Evolutionary conservation across 2,113 vertebrate species (phyloP).

Genomic region (Centropus bengalensis): DNA sequence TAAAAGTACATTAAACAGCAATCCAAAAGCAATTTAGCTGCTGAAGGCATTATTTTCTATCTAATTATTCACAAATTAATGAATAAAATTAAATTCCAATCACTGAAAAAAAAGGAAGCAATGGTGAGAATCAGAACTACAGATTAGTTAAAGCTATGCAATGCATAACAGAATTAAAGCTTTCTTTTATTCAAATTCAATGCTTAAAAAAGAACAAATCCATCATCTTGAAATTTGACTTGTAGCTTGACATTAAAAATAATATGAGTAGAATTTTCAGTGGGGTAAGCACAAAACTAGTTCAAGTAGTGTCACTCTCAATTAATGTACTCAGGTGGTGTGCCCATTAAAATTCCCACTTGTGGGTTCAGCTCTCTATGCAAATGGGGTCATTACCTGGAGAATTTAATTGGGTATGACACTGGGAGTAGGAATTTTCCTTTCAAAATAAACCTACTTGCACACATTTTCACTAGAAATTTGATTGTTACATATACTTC

Average conservation of each 20-base stretch:
- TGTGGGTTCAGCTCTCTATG: constrained; percentile 89
- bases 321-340: constrained; percentile 91
- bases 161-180: constrained; percentile 79
- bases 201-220: constrained; percentile 91
- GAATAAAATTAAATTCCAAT: constrained; percentile 84
- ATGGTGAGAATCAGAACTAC: constrained; percentile 76
- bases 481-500: constrained; percentile 77
- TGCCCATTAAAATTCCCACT: constrained; percentile 93
- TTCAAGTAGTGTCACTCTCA: constrained; percentile 94
- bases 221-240: constrained; percentile 91
- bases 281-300: constrained; percentile 87
- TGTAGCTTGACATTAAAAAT: constrained; percentile 91
- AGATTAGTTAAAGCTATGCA: constrained; percentile 82
- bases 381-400: constrained; percentile 94
- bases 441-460: constrained; percentile 87
- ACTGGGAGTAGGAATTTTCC: constrained; percentile 83
- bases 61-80: constrained; percentile 85
- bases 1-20: constrained; percentile 72
- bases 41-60: constrained; percentile 74
- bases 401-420: constrained; percentile 95
- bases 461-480: constrained; percentile 82
- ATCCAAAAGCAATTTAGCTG: constrained; percentile 75
- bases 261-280: constrained; percentile 90
- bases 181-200: constrained; percentile 83
- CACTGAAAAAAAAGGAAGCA: constrained; percentile 78